Conservation (phyloP, 2,888 invertebrate genomes). For the Leptodirus hochenwartii region DNA sequence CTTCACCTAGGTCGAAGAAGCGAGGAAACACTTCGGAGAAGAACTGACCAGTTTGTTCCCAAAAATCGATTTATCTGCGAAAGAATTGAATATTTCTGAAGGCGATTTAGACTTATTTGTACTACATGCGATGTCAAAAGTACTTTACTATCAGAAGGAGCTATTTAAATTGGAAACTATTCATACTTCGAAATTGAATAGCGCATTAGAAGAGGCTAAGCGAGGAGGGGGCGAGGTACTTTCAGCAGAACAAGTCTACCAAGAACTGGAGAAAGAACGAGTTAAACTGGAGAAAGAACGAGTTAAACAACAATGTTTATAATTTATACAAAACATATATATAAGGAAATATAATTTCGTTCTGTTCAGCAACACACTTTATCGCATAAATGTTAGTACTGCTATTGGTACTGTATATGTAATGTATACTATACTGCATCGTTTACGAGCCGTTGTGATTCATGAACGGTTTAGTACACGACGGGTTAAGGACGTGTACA, state of each 20-base stretch:
- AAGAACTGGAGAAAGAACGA: constrained; percentile 50
- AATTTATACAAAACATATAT: too few species aligned
- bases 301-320: too few species aligned
- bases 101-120: constrained; percentile 62
- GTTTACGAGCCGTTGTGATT: too few species aligned
- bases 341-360: too few species aligned
- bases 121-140: constrained; percentile 57
- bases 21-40: constrained; percentile 40
- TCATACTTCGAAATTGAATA: constrained; percentile 39
- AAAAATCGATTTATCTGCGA: constrained; percentile 46
- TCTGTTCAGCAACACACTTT: too few species aligned
- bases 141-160: constrained; percentile 60
- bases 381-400: too few species aligned
- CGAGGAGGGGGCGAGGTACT: constrained; percentile 32
- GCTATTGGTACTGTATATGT: too few species aligned
- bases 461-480: too few species aligned
- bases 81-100: constrained; percentile 38
- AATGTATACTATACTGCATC: too few species aligned
- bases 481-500: too few species aligned
- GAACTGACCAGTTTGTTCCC: constrained; percentile 57
- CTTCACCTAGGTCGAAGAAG: constrained; percentile 40
- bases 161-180: constrained; percentile 50
- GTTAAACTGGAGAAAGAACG: constrained; percentile 43
- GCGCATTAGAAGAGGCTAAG: constrained; percentile 39
- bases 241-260: constrained; percentile 39